phyloP scores from a whole-genome alignment of 2,888 invertebrate genomes.

The Hydroisotoma schaefferi region DNA sequence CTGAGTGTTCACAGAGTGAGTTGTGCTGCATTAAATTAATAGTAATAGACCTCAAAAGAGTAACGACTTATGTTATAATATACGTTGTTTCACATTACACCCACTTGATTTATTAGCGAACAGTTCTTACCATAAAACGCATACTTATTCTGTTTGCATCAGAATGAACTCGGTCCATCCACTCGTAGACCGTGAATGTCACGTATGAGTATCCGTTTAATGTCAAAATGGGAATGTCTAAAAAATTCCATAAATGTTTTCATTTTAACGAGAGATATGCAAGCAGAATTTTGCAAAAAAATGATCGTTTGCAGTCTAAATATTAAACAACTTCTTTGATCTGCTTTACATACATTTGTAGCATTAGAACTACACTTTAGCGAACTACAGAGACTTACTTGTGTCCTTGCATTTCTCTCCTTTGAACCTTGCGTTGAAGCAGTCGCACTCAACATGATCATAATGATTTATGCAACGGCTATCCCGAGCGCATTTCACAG shows the following conservation, averaged over 20 bases:
- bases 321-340: too few species aligned
- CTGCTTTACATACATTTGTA: too few species aligned
- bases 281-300: too few species aligned
- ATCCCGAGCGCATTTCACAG: slow-evolving; percentile 67
- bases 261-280: too few species aligned
- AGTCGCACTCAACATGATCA: slow-evolving; percentile 82
- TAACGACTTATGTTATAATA: too few species aligned
- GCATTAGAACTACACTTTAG: neutral
- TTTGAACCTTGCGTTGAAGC: slow-evolving; percentile 87
- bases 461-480: slow-evolving; percentile 89
- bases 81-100: too few species aligned
- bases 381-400: slow-evolving; percentile 62
- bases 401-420: slow-evolving; percentile 87
- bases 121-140: slow-evolving; percentile 77
- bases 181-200: slow-evolving; percentile 82
- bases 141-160: slow-evolving; percentile 81
- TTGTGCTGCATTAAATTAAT: too few species aligned
- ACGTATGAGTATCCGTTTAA: slow-evolving; percentile 87
- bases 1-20: too few species aligned
- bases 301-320: too few species aligned
- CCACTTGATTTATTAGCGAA: too few species aligned
- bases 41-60: too few species aligned
- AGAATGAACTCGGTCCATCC: slow-evolving; percentile 65
- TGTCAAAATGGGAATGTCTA: slow-evolving; percentile 79
- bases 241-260: too few species aligned